phyloP scores from a whole-genome alignment of 1,140 invertebrate genomes.

The Temnothorax curvispinosus region DNA sequence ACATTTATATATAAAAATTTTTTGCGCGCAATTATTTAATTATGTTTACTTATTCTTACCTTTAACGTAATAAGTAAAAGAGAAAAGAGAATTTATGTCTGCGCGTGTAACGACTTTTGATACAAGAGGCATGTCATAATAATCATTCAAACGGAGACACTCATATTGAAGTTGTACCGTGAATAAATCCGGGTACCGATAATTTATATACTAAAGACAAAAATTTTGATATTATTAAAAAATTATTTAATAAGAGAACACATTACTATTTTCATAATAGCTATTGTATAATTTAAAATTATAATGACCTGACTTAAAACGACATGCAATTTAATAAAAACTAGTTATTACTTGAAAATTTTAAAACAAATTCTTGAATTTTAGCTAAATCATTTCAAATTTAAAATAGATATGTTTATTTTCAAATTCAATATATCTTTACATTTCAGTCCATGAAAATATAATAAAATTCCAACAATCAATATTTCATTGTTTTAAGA shows the following conservation, averaged over 20 bases:
- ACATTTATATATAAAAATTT: neutral
- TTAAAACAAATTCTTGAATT: too few species aligned
- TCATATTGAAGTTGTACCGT: slow-evolving; percentile 89
- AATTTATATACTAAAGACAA: neutral
- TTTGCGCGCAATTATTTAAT: neutral
- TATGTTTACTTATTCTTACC: slow-evolving; percentile 73
- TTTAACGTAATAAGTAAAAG: slow-evolving; percentile 94
- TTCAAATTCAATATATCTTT: too few species aligned
- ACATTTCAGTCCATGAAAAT: too few species aligned
- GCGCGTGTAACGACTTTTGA: slow-evolving; percentile 91
- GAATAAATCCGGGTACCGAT: neutral
- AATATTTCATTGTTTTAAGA: too few species aligned
- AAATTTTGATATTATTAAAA: neutral
- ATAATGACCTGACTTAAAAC: too few species aligned
- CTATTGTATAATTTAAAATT: too few species aligned
- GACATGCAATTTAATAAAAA: too few species aligned
- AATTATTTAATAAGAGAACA: neutral
- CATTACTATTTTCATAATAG: too few species aligned
- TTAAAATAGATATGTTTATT: too few species aligned
- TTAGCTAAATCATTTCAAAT: too few species aligned
- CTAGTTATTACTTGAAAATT: too few species aligned
- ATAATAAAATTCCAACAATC: too few species aligned
- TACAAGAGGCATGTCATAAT: slow-evolving; percentile 91
- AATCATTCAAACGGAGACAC: slow-evolving; percentile 91
- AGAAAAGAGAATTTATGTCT: slow-evolving; percentile 94